Evolutionary conservation across 2,113 vertebrate genomes (phyloP).

Genomic region (Onychostoma macrolepis): DNA sequence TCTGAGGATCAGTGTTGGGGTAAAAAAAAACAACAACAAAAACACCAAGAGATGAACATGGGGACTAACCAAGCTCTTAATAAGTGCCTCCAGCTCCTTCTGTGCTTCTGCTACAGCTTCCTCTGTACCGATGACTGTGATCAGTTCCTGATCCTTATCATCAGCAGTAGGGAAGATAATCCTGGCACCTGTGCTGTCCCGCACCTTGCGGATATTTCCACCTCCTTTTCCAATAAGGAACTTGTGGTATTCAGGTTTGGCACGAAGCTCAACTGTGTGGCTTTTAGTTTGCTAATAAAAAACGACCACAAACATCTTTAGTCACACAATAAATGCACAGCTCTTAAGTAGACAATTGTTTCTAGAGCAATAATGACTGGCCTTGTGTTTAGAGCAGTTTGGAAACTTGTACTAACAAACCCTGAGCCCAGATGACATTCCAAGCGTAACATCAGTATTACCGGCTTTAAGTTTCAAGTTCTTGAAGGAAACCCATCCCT

Average conservation of each 20-base stretch:
- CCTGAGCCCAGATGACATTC: not conserved
- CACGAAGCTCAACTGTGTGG: conserved; percentile 90
- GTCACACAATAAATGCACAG: not conserved
- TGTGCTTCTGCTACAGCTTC: conserved; percentile 92
- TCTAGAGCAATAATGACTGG: not conserved
- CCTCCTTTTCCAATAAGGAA: conserved; percentile 98
- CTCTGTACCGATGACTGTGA: conserved; percentile 95
- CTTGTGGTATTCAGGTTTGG: conserved; percentile 98
- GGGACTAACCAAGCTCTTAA: conserved; percentile 89
- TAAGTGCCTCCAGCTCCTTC: conserved; percentile 90
- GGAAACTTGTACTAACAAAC: not conserved
- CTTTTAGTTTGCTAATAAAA: conserved; percentile 93
- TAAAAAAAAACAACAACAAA: no score
- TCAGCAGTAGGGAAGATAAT: conserved; percentile 93
- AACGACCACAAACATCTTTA: not conserved
- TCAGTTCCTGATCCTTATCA: conserved; percentile 96
- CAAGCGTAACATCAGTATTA: not conserved
- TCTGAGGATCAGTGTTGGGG: not conserved
- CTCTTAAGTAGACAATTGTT: not conserved
- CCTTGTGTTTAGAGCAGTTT: conserved; percentile 6
- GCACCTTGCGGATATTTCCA: conserved; percentile 95
- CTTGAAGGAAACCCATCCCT: conserved; percentile 3
- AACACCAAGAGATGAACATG: not conserved
- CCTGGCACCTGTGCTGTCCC: conserved; percentile 93
- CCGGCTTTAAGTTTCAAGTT: not conserved